Percentiles rank a stretch among this genome's conserved stretches.
Evolutionary conservation across 2,888 invertebrate species (phyloP).

Genomic region (Cheilosia variabilis): DNA sequence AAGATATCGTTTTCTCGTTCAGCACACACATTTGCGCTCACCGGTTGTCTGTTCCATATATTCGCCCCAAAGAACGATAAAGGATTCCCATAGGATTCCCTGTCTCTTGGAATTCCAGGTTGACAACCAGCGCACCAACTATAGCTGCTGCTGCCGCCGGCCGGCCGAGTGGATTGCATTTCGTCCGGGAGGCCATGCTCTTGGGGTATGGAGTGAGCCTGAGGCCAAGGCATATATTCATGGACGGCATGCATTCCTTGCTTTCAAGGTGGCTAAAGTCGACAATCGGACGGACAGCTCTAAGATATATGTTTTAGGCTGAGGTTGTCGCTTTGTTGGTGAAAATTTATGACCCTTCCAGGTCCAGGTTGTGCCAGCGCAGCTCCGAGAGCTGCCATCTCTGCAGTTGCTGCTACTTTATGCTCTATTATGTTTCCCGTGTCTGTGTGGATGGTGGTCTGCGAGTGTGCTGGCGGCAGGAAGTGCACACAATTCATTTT

Average conservation of each 20-base stretch:
- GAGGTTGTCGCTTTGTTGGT: slow-evolving; percentile 71
- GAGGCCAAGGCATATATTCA: not conserved
- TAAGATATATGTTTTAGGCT: slow-evolving; percentile 73
- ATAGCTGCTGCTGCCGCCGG: not conserved
- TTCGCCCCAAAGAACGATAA: slow-evolving; percentile 61
- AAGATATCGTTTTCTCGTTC: slow-evolving; percentile 61
- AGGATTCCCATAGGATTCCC: slow-evolving; percentile 69
- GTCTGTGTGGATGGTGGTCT: slow-evolving; percentile 4
- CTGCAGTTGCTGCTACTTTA: slow-evolving; percentile 56
- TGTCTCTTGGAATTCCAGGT: slow-evolving; percentile 58
- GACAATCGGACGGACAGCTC: slow-evolving; percentile 72
- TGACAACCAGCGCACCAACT: slow-evolving; percentile 48
- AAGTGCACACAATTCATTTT: slow-evolving; percentile 44
- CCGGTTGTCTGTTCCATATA: slow-evolving; percentile 74
- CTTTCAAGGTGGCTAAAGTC: slow-evolving; percentile 74
- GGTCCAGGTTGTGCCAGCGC: slow-evolving; percentile 52
- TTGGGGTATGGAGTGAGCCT: slow-evolving; percentile 19
- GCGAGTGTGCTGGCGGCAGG: slow-evolving; percentile 2
- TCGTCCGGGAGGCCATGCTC: slow-evolving; percentile 17
- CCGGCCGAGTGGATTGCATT: slow-evolving; percentile 51
- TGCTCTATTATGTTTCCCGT: slow-evolving; percentile 68
- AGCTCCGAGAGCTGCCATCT: slow-evolving; percentile 28
- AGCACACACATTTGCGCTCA: slow-evolving; percentile 17
- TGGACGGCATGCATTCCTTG: slow-evolving; percentile 38
- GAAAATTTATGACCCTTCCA: slow-evolving; percentile 73